Evolutionary conservation across 2,797 vertebrate genomes (phyloP).

Genomic region (Dendrocincla fuliginosa): DNA sequence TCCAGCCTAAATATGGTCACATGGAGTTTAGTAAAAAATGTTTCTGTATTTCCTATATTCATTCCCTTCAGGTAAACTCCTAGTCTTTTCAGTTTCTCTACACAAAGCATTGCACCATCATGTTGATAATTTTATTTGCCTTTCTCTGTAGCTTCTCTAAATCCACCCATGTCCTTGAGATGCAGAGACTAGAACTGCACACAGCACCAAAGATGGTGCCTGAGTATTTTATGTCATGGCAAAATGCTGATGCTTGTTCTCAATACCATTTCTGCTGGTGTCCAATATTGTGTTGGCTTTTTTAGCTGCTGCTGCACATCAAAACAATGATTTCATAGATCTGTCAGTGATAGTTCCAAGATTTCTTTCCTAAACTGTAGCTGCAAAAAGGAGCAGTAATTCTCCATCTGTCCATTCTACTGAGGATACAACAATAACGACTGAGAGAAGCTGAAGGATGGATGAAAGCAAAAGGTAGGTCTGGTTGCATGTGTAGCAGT

Average conservation of each 20-base stretch:
- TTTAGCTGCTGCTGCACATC: not conserved
- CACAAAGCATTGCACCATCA: not conserved
- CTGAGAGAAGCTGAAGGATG: not conserved
- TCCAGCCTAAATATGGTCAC: not conserved
- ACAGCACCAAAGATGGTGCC: not conserved
- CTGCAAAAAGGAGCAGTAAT: not conserved
- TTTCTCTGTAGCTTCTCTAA: not conserved
- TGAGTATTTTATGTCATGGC: not conserved
- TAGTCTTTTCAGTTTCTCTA: not conserved
- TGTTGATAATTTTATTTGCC: not conserved
- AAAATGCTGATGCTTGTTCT: not conserved
- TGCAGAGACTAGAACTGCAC: not conserved
- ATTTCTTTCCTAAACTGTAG: not conserved
- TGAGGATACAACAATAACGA: not conserved
- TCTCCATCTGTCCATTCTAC: not conserved
- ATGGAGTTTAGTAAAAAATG: not conserved
- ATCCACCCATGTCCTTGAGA: not conserved
- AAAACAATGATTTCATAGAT: not conserved
- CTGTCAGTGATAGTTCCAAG: not conserved
- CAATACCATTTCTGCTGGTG: not conserved
- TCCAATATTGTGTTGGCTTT: not conserved
- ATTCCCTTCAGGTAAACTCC: not conserved
- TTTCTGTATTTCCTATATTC: not conserved
- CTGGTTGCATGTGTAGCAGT: not conserved
- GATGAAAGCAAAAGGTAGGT: not conserved